Conservation (phyloP, 1,140 invertebrate genomes). For the Achroia grisella region DNA sequence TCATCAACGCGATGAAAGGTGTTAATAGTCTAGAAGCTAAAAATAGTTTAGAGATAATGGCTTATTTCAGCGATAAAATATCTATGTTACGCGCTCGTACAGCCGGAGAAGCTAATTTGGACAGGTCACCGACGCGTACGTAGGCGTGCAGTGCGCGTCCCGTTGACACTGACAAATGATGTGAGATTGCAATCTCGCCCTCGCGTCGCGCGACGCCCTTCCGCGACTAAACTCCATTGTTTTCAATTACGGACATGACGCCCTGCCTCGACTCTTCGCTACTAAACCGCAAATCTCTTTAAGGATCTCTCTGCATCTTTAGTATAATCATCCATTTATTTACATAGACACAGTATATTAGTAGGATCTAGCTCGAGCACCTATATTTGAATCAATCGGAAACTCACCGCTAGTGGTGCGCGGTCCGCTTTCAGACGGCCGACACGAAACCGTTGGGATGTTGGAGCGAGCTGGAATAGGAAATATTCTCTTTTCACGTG, state of each 20-base stretch:
- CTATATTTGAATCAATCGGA: constrained; percentile 40
- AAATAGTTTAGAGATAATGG: no score
- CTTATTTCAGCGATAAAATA: no score
- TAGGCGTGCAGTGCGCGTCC: constrained; percentile 43
- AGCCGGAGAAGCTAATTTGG: constrained; percentile 42
- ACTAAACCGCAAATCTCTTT: constrained; percentile 60
- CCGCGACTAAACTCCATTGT: constrained; percentile 63
- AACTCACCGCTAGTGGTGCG: constrained; percentile 34
- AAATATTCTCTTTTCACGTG: constrained; percentile 47
- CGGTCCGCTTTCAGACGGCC: constrained; percentile 39
- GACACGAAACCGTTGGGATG: constrained; percentile 43
- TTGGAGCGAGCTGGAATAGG: constrained; percentile 43
- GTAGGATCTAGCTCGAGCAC: no score
- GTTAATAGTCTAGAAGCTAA: no score
- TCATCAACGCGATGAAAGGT: no score
- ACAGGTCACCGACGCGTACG: constrained; percentile 40
- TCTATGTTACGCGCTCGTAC: neutral
- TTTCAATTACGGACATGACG: constrained; percentile 71
- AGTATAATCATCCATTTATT: constrained; percentile 62
- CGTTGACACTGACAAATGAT: constrained; percentile 68
- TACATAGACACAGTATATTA: constrained; percentile 28
- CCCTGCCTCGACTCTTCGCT: constrained; percentile 41
- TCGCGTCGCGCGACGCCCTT: constrained; percentile 39
- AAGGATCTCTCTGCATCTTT: constrained; percentile 57
- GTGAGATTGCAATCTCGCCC: constrained; percentile 65